phyloP scores from a whole-genome alignment of 1,140 invertebrate species.

The Panulirus ornatus region DNA sequence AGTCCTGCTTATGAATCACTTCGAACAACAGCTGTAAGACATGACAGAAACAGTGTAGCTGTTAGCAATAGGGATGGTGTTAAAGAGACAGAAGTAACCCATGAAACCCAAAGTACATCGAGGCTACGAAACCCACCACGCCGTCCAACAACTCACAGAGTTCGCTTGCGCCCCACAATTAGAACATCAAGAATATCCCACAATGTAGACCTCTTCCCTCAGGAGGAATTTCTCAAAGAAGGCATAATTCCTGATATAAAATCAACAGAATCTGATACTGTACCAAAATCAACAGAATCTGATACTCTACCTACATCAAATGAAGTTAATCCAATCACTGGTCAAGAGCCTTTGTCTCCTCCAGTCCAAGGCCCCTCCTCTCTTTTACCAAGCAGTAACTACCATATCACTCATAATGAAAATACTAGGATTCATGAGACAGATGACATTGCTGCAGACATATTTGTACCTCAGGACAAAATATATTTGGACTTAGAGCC shows the following conservation, averaged over 20 bases:
- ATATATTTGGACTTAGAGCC: not conserved
- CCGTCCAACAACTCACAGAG: not conserved
- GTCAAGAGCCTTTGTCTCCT: not conserved
- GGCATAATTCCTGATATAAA: not conserved
- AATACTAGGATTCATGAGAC: not conserved
- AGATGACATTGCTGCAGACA: too few species aligned
- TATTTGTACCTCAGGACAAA: too few species aligned
- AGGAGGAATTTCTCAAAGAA: slow-evolving; percentile 59
- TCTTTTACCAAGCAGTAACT: not conserved
- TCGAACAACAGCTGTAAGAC: slow-evolving; percentile 21
- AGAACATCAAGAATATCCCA: slow-evolving; percentile 46
- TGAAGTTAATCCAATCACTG: not conserved
- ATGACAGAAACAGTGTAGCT: not conserved
- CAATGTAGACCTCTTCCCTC: not conserved
- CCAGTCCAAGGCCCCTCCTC: not conserved
- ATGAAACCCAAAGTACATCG: not conserved
- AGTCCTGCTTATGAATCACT: slow-evolving; percentile 28
- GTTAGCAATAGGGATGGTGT: not conserved
- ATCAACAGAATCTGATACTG: not conserved
- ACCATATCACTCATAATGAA: not conserved
- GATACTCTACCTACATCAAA: slow-evolving; percentile 19
- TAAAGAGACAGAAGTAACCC: not conserved
- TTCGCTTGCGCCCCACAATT: not conserved
- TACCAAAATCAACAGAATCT: not conserved
- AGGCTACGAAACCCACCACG: not conserved